Evolutionary conservation across 2,888 invertebrate genomes (phyloP).

Genomic region (Lymantria monacha): DNA sequence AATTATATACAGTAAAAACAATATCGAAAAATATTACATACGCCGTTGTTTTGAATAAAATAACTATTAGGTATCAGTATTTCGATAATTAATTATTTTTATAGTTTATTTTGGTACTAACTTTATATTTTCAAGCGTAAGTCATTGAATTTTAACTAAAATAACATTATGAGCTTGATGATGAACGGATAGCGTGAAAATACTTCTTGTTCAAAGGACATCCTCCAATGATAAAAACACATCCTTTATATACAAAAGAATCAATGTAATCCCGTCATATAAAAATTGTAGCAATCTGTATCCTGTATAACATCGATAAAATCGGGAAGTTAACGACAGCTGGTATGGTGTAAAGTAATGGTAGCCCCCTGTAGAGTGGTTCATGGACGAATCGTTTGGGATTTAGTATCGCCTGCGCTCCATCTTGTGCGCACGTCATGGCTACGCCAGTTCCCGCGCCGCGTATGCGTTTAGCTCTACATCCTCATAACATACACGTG

Average conservation of each 20-base stretch:
- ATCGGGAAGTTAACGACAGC: conserved; percentile 33
- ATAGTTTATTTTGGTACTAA: too few species aligned
- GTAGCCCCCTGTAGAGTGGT: conserved; percentile 24
- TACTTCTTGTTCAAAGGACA: conserved; percentile 10
- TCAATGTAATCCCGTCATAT: conserved; percentile 8
- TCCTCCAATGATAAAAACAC: conserved; percentile 7
- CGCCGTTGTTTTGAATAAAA: too few species aligned
- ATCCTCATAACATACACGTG: conserved; percentile 75
- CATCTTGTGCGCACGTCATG: conserved; percentile 50
- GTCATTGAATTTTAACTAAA: too few species aligned
- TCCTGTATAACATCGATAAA: conserved; percentile 20
- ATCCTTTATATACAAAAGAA: conserved; percentile 5
- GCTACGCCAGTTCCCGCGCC: conserved; percentile 64
- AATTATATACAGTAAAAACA: too few species aligned
- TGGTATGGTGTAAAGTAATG: conserved; percentile 15
- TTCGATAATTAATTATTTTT: too few species aligned
- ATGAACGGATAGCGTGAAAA: neutral
- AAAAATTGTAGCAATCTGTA: conserved; percentile 10
- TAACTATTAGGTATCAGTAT: too few species aligned
- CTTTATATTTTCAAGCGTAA: too few species aligned
- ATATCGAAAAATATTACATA: too few species aligned
- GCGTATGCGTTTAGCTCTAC: conserved; percentile 66
- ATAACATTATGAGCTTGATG: neutral
- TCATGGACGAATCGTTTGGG: conserved; percentile 5
- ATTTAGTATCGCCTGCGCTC: conserved; percentile 36